Evolutionary conservation across 1,140 invertebrate species (phyloP).

Genomic region (Oscheius sp.): DNA sequence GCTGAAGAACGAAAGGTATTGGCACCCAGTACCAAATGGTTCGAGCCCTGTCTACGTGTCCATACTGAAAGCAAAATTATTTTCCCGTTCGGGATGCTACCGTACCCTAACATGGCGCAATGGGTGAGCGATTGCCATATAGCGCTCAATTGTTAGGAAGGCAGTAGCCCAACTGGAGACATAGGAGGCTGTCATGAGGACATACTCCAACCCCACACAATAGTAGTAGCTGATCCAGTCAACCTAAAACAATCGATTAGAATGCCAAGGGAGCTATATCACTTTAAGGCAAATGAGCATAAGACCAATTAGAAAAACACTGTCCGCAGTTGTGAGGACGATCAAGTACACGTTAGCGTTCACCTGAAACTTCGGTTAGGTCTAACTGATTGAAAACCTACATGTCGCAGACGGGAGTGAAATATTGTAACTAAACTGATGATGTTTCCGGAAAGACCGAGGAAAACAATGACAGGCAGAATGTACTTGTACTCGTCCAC

Average conservation of each 20-base stretch:
- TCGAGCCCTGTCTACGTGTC: slow-evolving; percentile 42
- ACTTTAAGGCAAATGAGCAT: slow-evolving; percentile 52
- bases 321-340: slow-evolving; percentile 55
- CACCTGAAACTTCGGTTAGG: slow-evolving; percentile 42
- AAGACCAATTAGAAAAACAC: slow-evolving; percentile 54
- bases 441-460: slow-evolving; percentile 55
- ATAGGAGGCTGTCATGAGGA: slow-evolving; percentile 55
- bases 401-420: slow-evolving; percentile 52
- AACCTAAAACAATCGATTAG: slow-evolving; percentile 34
- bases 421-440: slow-evolving; percentile 60
- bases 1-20: slow-evolving; percentile 56
- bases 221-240: slow-evolving; percentile 50
- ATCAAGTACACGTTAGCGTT: slow-evolving; percentile 59
- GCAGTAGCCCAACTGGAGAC: slow-evolving; percentile 58
- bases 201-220: slow-evolving; percentile 58
- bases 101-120: slow-evolving; percentile 54
- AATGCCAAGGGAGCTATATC: not conserved
- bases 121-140: slow-evolving; percentile 57
- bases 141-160: slow-evolving; percentile 57
- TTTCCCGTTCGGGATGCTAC: not conserved
- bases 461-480: slow-evolving; percentile 51
- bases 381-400: slow-evolving; percentile 22
- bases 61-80: slow-evolving; percentile 37
- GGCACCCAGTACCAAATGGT: slow-evolving; percentile 56
- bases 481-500: slow-evolving; percentile 50